These are phyloP conservation scores for Plebejus melissa DNA, from an alignment of 2,888 invertebrate genomes.

Conservation along the genomic window DNA sequence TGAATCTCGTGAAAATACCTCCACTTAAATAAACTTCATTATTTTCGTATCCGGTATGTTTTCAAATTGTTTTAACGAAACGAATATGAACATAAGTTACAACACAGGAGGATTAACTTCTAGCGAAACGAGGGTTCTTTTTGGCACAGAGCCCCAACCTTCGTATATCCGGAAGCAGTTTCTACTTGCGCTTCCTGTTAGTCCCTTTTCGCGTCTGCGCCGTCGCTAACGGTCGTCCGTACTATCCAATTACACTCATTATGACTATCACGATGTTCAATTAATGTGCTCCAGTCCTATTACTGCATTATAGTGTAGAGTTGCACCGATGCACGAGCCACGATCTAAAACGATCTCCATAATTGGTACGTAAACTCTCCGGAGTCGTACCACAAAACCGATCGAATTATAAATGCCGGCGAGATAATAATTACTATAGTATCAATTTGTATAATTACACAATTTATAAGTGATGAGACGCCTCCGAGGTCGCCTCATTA, in stretches of 20 bases:
- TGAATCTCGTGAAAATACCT: neutral
- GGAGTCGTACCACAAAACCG: neutral
- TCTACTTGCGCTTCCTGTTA: conserved; percentile 7
- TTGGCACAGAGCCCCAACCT: neutral
- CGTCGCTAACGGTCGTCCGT: conserved; percentile 21
- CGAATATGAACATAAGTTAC: neutral
- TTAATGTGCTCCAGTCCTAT: conserved; percentile 5
- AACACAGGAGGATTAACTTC: neutral
- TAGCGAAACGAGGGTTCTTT: neutral
- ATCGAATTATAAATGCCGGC: neutral
- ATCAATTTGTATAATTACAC: neutral
- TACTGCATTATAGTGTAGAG: conserved; percentile 16
- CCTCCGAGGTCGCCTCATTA: neutral
- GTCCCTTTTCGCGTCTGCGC: conserved; percentile 21
- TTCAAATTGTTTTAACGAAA: neutral
- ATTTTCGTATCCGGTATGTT: neutral
- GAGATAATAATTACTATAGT: neutral
- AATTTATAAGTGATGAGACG: neutral
- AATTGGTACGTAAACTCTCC: conserved; percentile 17
- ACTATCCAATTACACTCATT: conserved; percentile 23
- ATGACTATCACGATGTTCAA: conserved; percentile 23
- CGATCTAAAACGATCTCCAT: conserved; percentile 11
- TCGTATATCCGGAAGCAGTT: conserved; percentile 20
- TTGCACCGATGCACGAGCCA: conserved; percentile 4
- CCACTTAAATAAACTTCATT: neutral